Percentiles rank a stretch among this genome's conserved stretches.
Evolutionary conservation across 2,888 invertebrate genomes (phyloP).

Genomic region (Phasia obesa): DNA sequence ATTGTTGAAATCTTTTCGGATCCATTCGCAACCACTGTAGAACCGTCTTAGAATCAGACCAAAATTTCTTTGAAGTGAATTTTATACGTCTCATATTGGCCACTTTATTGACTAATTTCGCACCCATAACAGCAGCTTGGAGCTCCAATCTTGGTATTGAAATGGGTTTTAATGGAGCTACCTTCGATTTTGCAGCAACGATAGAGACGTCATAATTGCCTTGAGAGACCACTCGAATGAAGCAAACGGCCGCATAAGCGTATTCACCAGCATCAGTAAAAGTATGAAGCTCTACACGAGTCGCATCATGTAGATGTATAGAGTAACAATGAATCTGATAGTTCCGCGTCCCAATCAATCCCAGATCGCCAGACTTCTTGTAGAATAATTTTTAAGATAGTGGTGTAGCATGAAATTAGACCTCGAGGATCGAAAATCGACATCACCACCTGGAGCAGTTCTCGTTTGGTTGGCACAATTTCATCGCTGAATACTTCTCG

Average conservation of each 20-base stretch:
- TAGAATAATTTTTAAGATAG: slow-evolving; percentile 59
- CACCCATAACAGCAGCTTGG: slow-evolving; percentile 56
- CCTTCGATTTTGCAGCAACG: slow-evolving; percentile 51
- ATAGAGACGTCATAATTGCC: slow-evolving; percentile 19
- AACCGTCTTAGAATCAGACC: neutral
- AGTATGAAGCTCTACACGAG: slow-evolving; percentile 53
- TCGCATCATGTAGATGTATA: neutral
- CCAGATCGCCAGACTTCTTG: slow-evolving; percentile 66
- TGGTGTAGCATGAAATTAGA: slow-evolving; percentile 64
- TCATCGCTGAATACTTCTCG: slow-evolving; percentile 41
- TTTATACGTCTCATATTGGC: slow-evolving; percentile 16
- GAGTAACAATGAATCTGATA: slow-evolving; percentile 41
- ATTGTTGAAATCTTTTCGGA: slow-evolving; percentile 1
- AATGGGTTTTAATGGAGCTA: slow-evolving; percentile 56
- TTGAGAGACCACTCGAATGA: slow-evolving; percentile 35
- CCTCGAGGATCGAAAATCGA: slow-evolving; percentile 66
- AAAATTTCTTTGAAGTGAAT: neutral
- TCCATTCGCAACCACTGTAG: slow-evolving; percentile 4
- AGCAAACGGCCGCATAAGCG: slow-evolving; percentile 60
- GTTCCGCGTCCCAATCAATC: slow-evolving; percentile 57
- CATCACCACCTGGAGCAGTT: slow-evolving; percentile 60
- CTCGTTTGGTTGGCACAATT: slow-evolving; percentile 54
- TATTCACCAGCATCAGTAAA: slow-evolving; percentile 57
- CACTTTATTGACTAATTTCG: slow-evolving; percentile 45
- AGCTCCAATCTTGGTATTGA: slow-evolving; percentile 67